phyloP scores from a whole-genome alignment of 2,113 vertebrate genomes.

The Caranx melampygus region DNA sequence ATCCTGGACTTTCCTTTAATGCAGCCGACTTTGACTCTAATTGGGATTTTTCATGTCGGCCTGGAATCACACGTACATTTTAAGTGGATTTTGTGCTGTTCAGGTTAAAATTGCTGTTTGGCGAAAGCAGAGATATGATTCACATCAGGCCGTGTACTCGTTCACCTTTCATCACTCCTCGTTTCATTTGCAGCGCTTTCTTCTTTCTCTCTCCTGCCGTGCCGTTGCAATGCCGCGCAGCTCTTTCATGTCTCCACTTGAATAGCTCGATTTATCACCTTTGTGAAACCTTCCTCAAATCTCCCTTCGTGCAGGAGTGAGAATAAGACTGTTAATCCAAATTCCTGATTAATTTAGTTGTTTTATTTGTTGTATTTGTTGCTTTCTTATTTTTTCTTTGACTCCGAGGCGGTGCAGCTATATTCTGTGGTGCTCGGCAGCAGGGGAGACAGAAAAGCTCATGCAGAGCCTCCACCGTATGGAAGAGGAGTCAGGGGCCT shows the following conservation, averaged over 20 bases:
- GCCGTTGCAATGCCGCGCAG: background rate
- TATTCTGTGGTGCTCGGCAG: conserved; percentile 42
- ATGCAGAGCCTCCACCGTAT: conserved; percentile 65
- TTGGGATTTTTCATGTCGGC: background rate
- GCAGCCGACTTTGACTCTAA: conserved; percentile 11
- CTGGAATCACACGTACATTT: conserved; percentile 15
- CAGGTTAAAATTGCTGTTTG: background rate
- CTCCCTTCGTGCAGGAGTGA: background rate
- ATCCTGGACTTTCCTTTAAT: conserved; percentile 10
- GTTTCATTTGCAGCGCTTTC: background rate
- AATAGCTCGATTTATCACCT: background rate
- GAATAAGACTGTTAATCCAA: background rate
- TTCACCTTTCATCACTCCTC: conserved; percentile 12
- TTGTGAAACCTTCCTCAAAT: conserved; percentile 8
- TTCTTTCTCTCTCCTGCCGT: background rate
- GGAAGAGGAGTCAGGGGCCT: conserved; percentile 75
- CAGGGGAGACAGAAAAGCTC: conserved; percentile 56
- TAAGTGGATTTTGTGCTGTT: background rate
- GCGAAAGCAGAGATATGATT: background rate
- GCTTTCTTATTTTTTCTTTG: background rate
- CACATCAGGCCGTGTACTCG: background rate
- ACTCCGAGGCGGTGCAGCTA: conserved; percentile 1
- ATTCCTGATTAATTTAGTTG: conserved; percentile 16
- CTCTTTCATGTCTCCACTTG: background rate
- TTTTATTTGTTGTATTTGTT: too few species aligned